Evolutionary conservation across 2,113 vertebrate genomes (phyloP).

Genomic region (Sander lucioperca): DNA sequence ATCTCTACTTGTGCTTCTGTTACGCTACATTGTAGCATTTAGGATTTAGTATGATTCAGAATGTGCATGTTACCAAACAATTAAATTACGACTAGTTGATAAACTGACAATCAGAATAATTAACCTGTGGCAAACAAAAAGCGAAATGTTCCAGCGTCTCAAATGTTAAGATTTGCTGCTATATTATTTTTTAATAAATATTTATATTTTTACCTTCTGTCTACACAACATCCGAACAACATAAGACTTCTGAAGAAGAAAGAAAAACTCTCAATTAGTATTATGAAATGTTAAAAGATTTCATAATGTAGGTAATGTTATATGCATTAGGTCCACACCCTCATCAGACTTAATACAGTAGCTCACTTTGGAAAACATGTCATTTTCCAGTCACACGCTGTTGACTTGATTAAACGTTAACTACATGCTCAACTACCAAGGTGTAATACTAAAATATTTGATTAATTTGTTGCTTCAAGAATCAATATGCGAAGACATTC

Average conservation of each 20-base stretch:
- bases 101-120: no score
- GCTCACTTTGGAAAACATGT: constrained; percentile 13
- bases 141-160: no score
- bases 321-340: not conserved
- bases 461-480: constrained; percentile 44
- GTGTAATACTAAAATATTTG: constrained; percentile 42
- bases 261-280: not conserved
- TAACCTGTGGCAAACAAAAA: no score
- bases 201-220: no score
- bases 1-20: no score
- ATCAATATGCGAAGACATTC: constrained; percentile 14
- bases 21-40: no score
- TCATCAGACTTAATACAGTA: not conserved
- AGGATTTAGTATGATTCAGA: no score
- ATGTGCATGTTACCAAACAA: no score
- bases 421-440: constrained; percentile 14
- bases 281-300: not conserved
- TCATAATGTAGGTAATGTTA: no score
- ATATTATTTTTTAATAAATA: no score
- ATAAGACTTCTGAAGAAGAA: not conserved
- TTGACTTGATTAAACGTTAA: constrained; percentile 44
- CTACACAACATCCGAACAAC: not conserved
- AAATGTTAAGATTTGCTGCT: no score
- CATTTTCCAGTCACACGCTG: constrained; percentile 18
- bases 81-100: no score